Evolutionary conservation across 2,113 vertebrate species (phyloP), one percentile per base, ranked within the genome.

Genomic region (Struthidea cinerea): DNA sequence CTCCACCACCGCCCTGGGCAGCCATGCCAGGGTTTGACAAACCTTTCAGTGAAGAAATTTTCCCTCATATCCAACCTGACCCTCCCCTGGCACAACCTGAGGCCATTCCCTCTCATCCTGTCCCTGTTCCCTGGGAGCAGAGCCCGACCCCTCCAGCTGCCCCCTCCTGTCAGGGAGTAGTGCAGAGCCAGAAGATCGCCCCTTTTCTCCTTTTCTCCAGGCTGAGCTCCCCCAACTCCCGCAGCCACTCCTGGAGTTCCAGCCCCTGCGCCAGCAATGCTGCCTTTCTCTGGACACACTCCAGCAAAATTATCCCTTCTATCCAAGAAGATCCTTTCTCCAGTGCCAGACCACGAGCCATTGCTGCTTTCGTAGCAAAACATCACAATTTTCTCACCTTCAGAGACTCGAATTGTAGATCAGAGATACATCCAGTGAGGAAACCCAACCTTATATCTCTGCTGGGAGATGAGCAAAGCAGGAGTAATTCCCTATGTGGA

Each of bases 81-180:
- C 3, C 27, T 20, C 1, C 4, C 28, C 42, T 18, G 15, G 33
- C 33, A 0, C 33, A 60, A 5, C 18, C 0, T 8, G 41, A 35
- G 67, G 35, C 49, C 0, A 0, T 49, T 56, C 2, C 75, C 41
- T 30, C 56, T 49, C 6, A 0, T 35, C 16, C 41, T 41, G 41
- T 63, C 57, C 49, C 65, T 64, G 49, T 55, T 71, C 35, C 19
- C 35, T 41, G 53, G 42, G 18, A 61, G 39, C 47, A 53, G 7
- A 87, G 2, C 55, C 24, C 1, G 2, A 49, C 3, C 9, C 6
- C 17, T 7, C 23, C 0, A 0, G 30, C n/a, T 78, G 23, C 23
- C 56, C 71, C 47, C 47, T 71, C 47, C 65, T 79, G n/a, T 2
- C 75, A 87, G 65, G 69, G 30, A 35, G 2, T 1, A 63, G 55